Base-by-base conservation (phyloP, 2,888 invertebrate species). In the Brachyptera putata region DNA sequence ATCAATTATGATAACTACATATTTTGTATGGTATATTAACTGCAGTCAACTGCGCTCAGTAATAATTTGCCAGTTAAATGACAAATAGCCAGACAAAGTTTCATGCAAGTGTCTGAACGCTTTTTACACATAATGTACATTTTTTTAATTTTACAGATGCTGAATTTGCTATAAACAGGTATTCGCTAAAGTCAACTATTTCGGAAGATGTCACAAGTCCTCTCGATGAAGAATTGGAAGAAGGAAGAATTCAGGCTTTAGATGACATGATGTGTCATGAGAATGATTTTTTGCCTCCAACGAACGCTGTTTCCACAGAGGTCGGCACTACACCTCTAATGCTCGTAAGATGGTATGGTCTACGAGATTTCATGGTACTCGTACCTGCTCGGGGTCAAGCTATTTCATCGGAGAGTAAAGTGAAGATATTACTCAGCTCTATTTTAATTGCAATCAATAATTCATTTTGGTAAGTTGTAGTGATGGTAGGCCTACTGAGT, bases 371-470 rank as follows among this genome's bases (percentile, higher is more conserved):
- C 74, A 75, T 95, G 25, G 83, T 93, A 64, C 73, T 96, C 21
- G 80, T 82, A 64, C 86, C 92, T 1, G 77, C 79, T 7, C 77
- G 78, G 57, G 80, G 80, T 46, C 73, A 74, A 16, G 75, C 76
- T 34, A 78, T 89, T 56, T 77, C 79, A 1, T 67, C 69, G 22
- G 87, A 88, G 68, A 86, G 85, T 67, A 79, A 85, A 71, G 84
- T 88, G 49, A 91, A 91, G 75, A 78, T 91, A 63, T 80, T 89
- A 34, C 79, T 88, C 70, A 95, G 91, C 75, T 94, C 90, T 62
- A 78, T 85, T 55, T 85, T 86, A 64, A 89, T 96, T 63, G 92
- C 93, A 3, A 80, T 89, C 37, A 87, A 84, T 58, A 95, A 94
- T 74, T 84, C 88, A 11, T 84, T 84, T 70, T 89, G 90, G 83